Percentiles rank a stretch among this genome's conserved stretches.
phyloP scores from a whole-genome alignment of 2,888 invertebrate species.

The Tiphia femorata region DNA sequence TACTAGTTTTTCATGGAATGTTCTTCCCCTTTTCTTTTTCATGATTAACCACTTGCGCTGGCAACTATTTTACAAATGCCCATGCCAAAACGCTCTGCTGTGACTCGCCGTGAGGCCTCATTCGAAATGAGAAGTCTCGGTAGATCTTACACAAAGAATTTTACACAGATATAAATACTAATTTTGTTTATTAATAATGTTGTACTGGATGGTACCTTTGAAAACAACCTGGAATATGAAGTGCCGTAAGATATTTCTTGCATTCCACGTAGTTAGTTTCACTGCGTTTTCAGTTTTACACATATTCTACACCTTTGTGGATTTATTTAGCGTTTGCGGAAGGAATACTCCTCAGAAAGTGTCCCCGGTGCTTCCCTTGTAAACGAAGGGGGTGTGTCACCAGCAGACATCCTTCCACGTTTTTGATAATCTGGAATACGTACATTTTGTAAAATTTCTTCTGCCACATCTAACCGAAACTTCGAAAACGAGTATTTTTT shows the following conservation, averaged over 20 bases:
- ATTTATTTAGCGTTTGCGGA: conserved; percentile 24
- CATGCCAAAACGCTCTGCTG: not conserved
- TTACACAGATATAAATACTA: too few species aligned
- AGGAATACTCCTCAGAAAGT: conserved; percentile 36
- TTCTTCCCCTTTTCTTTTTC: too few species aligned
- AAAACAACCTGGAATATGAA: not conserved
- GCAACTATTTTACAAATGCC: not conserved
- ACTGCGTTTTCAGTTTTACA: not conserved
- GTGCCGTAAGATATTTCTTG: not conserved
- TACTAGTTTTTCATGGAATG: too few species aligned
- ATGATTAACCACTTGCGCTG: not conserved
- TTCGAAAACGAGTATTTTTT: conserved; percentile 22
- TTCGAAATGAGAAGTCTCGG: not conserved
- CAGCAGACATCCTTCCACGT: conserved; percentile 29
- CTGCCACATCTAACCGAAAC: conserved; percentile 29
- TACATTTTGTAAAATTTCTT: conserved; percentile 24
- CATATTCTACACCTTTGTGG: conserved; percentile 8
- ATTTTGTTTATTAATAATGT: not conserved
- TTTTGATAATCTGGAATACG: conserved; percentile 32
- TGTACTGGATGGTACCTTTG: not conserved
- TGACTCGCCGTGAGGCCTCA: not conserved
- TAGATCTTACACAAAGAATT: too few species aligned
- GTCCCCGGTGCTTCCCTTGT: conserved; percentile 30
- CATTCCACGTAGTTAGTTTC: too few species aligned
- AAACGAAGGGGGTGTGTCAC: conserved; percentile 25